Evolutionary conservation across 2,113 vertebrate genomes (phyloP).

Genomic region (Carassius auratus): DNA sequence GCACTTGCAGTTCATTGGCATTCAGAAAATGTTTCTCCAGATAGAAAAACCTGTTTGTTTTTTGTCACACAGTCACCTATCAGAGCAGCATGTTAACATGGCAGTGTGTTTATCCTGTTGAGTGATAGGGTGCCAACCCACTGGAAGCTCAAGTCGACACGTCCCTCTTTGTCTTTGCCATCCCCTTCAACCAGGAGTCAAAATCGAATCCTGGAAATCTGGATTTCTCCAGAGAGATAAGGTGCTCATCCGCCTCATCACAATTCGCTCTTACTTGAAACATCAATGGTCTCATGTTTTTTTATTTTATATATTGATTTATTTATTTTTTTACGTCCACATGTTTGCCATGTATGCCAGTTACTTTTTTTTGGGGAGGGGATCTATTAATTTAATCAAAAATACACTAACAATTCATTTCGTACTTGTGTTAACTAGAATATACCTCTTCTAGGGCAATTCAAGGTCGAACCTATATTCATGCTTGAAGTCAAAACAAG

Average conservation of each 20-base stretch:
- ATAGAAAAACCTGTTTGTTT: slow-evolving; percentile 34
- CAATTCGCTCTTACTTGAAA: slow-evolving; percentile 44
- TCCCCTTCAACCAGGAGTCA: slow-evolving; percentile 37
- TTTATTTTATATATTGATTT: neutral
- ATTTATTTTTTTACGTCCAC: neutral
- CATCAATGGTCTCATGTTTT: slow-evolving; percentile 30
- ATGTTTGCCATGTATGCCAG: slow-evolving; percentile 12
- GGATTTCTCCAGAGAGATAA: slow-evolving; percentile 50
- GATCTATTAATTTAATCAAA: neutral
- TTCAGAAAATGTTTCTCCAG: neutral
- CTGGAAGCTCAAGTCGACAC: slow-evolving; percentile 12
- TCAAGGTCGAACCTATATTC: neutral
- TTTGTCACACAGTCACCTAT: slow-evolving; percentile 35
- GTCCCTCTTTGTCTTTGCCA: slow-evolving; percentile 44
- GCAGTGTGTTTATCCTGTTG: slow-evolving; percentile 45
- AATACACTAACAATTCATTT: neutral
- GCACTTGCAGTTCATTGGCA: slow-evolving; percentile 32
- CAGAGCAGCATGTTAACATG: slow-evolving; percentile 30
- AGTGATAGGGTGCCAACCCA: slow-evolving; percentile 25
- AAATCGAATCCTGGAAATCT: slow-evolving; percentile 37
- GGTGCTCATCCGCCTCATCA: slow-evolving; percentile 53
- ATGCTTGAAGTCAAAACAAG: neutral
- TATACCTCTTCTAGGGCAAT: neutral
- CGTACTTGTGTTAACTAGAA: neutral
- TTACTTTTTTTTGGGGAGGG: neutral